phyloP scores from a whole-genome alignment of 2,797 vertebrate genomes.

The Scyliorhinus canicula region DNA sequence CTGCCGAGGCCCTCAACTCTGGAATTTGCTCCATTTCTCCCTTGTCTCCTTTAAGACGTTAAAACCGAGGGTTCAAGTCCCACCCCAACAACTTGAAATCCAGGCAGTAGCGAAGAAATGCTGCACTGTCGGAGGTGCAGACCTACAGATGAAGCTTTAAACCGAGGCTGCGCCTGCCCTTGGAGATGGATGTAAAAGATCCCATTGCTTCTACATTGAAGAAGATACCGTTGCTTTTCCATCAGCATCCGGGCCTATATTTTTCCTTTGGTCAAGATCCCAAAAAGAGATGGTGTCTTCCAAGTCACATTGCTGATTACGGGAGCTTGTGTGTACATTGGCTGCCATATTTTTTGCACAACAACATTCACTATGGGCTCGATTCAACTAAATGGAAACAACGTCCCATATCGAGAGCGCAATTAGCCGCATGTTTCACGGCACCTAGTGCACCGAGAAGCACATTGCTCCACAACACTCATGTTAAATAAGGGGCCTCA shows the following conservation, averaged over 20 bases:
- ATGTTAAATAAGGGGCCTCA: too few species aligned
- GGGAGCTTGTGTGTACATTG: too few species aligned
- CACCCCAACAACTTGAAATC: background rate
- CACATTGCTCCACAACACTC: too few species aligned
- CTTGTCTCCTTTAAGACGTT: background rate
- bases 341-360: too few species aligned
- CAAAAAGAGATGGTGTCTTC: too few species aligned
- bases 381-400: too few species aligned
- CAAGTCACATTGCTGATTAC: too few species aligned
- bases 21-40: background rate
- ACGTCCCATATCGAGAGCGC: too few species aligned
- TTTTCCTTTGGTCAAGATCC: too few species aligned
- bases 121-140: background rate
- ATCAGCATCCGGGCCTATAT: background rate
- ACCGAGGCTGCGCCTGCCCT: background rate
- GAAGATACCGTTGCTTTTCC: background rate
- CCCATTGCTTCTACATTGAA: background rate
- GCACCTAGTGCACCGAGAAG: too few species aligned
- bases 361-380: too few species aligned
- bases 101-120: background rate
- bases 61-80: background rate
- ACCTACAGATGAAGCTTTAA: background rate
- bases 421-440: too few species aligned
- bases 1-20: background rate
- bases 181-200: background rate